Base-by-base conservation (phyloP, 2,888 invertebrate species). In the Cataglyphis albicans region DNA sequence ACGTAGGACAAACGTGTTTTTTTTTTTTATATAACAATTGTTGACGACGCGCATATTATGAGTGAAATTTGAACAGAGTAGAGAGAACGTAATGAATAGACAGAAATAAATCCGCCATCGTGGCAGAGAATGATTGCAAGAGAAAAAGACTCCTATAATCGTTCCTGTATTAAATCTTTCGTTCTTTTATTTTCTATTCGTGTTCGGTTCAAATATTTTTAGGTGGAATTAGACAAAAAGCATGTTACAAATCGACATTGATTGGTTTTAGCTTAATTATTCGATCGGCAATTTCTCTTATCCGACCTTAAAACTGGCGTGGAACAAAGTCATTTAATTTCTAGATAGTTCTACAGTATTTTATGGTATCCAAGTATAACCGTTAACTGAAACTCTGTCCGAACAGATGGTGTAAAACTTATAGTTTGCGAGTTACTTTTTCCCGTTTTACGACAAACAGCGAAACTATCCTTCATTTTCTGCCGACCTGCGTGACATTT, bases 361-460 rank as follows among this genome's bases (percentile, higher is more conserved):
- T 76, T 76, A 65, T 52, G 67, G 38, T 76, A 76, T 76, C 67
- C 29, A 76, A 76, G 67, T 55, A 76, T 76, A 76, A 76, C 55
- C 38, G 67, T 78, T 78, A 78, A 78, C 68, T 78, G 41, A 32
- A 78, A 68, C 68, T 78, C 57, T n/a, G 78, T 78, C 6, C 32
- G 59, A 68, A 57, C 68, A 78, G 68, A 44, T 76, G 76, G 57
- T 78, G 68, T 78, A 68, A 68, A 59, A 78, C 68, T 78, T 78
- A 78, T 29, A 68, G 76, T 57, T 67, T n/a, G 41, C 32, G 7
- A 55, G 67, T 38, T 76, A 67, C 12, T 67, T 67, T 5, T 12
- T 52, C 4, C 29, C 5, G 10, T 57, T 67, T 76, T 76, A 67
- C 21, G 55, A 38, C 25, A 38, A 9, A 65, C 25, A 67, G 38